Conservation (phyloP, 2,888 invertebrate genomes). For the Phytoseiulus persimilis region DNA sequence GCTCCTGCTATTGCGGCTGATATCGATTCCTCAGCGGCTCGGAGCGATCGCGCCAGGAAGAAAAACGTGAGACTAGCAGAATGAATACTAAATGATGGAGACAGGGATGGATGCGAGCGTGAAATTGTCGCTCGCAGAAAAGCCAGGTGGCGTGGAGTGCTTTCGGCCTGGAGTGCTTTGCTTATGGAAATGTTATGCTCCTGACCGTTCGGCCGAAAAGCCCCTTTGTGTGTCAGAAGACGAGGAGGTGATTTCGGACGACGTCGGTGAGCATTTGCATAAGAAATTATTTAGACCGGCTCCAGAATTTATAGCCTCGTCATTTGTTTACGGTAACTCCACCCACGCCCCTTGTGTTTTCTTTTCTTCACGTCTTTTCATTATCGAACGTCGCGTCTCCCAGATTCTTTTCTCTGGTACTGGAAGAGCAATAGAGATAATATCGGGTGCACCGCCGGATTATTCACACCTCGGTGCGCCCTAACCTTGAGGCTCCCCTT, state of each 20-base stretch:
- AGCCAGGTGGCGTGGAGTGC: too few relatives aligned
- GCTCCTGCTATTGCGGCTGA: too few relatives aligned
- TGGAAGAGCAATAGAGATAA: too few relatives aligned
- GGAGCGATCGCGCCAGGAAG: neutral
- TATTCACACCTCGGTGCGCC: too few relatives aligned
- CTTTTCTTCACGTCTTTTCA: neutral
- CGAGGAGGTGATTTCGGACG: neutral
- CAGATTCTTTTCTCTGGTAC: neutral
- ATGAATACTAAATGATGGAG: neutral
- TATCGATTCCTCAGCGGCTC: neutral
- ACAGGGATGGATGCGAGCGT: neutral
- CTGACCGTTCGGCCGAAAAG: neutral
- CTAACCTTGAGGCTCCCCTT: too few relatives aligned
- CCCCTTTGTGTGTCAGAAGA: neutral
- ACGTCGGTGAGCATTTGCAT: neutral
- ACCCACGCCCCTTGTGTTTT: neutral
- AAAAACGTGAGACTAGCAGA: neutral
- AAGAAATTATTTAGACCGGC: neutral
- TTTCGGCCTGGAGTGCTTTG: neutral
- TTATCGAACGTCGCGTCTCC: neutral
- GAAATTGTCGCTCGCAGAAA: neutral
- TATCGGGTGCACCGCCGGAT: too few relatives aligned
- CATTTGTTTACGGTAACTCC: neutral
- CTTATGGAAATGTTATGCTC: neutral
- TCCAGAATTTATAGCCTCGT: conserved; percentile 5